Base-by-base conservation (phyloP, 2,888 invertebrate genomes). In the Dysmachus trigonus region DNA sequence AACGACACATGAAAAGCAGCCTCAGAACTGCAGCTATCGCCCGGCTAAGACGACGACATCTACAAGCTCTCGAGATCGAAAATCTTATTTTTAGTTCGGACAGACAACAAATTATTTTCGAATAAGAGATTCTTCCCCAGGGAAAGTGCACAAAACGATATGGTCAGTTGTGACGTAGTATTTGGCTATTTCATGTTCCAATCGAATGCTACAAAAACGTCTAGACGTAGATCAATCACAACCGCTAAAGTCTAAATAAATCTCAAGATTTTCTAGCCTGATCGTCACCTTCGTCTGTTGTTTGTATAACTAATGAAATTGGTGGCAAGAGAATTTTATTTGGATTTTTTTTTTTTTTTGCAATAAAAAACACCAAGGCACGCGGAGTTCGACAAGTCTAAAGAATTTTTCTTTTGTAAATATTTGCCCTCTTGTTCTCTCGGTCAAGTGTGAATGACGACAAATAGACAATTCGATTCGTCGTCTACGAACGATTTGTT, bases 61-160 rank as follows among this genome's bases (percentile, higher is more conserved):
- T 27, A 62, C 7, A 51, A 51, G 18, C 51, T 47, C 18, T 62
- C 27, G n/a, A 71, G 72, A 72, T 72, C 38, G 72, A 83, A 41
- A 72, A 38, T 31, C n/a, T 83, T 83, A 72, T 72, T 83, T 83
- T 83, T 83, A 72, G 83, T 72, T 72, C 72, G 41, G 18, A 62
- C n/a, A 53, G 31, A 51, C 27, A 62, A 62, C 73, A 73, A 83
- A 41, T 83, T 83, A 71, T 71, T 41, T 83, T 83, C 83, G 83
- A 83, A 72, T 72, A 18, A 38, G 35, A 33, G 35, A 33, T 38
- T 83, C 72, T 83, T 83, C 83, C 83, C 83, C 83, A 72, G 41
- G 72, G 83, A 83, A 83, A 83, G 53, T 53, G 53, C n/a, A 53
- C 18, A 15, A n/a, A 47, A 8, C 35, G 13, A 27, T 51, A 41